Conservation (phyloP, 2,113 vertebrate genomes). For the Coregonus clupeaformis region DNA sequence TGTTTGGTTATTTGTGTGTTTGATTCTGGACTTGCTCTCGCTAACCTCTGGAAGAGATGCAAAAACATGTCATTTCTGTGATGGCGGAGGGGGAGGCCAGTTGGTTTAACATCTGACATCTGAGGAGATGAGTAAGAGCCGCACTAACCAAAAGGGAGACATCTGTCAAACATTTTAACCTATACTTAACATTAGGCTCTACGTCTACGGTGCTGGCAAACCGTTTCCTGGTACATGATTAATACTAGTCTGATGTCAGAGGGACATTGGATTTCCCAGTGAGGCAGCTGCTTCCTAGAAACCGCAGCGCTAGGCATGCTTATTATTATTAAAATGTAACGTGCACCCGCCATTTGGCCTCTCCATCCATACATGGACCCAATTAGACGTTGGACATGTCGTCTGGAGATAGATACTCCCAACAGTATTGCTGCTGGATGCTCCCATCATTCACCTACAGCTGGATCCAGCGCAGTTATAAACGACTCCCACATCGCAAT, state of each 20-base stretch:
- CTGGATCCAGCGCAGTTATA: neutral
- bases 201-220: slow-evolving; percentile 25
- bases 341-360: slow-evolving; percentile 50
- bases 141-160: slow-evolving; percentile 42
- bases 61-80: slow-evolving; percentile 39
- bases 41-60: neutral
- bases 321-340: slow-evolving; percentile 64
- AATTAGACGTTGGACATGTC: slow-evolving; percentile 55
- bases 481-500: slow-evolving; percentile 28
- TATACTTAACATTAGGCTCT: slow-evolving; percentile 41
- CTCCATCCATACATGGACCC: slow-evolving; percentile 42
- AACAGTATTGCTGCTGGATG: slow-evolving; percentile 3
- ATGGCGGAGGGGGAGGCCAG: slow-evolving; percentile 27
- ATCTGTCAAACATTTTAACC: slow-evolving; percentile 60
- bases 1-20: neutral
- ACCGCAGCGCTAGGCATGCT: slow-evolving; percentile 38
- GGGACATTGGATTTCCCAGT: slow-evolving; percentile 46
- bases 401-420: slow-evolving; percentile 26
- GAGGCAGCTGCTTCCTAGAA: slow-evolving; percentile 45
- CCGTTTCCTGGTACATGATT: slow-evolving; percentile 58
- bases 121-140: slow-evolving; percentile 32
- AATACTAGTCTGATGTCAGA: slow-evolving; percentile 39
- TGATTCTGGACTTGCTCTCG: neutral
- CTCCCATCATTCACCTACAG: slow-evolving; percentile 21
- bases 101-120: slow-evolving; percentile 50